Percentiles rank a stretch among this genome's conserved stretches.
These are phyloP conservation scores for Rugalucina vietnamica DNA, from an alignment of 2,888 invertebrate species.

Conservation along the genomic window DNA sequence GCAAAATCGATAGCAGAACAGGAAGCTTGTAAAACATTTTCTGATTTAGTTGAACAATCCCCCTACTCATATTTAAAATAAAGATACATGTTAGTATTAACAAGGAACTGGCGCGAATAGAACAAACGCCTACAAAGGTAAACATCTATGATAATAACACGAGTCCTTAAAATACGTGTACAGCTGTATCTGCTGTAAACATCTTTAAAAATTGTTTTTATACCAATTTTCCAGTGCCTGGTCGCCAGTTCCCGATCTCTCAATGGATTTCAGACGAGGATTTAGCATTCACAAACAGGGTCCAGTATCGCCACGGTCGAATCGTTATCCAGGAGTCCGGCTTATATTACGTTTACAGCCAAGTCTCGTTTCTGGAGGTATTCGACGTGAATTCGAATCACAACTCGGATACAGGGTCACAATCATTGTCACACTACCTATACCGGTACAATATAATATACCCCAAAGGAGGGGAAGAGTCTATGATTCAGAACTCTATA, in stretches of 20 bases:
- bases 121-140: too few species aligned
- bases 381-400: conserved; percentile 59
- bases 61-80: too few species aligned
- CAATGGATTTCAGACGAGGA: conserved; percentile 76
- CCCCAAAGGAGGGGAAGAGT: conserved; percentile 77
- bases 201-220: too few species aligned
- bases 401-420: conserved; percentile 50
- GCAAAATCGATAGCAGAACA: too few species aligned
- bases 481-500: conserved; percentile 77
- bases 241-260: conserved; percentile 74
- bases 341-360: conserved; percentile 79
- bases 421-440: conserved; percentile 74
- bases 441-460: conserved; percentile 79
- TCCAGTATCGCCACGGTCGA: conserved; percentile 75
- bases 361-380: conserved; percentile 75
- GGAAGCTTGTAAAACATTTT: too few species aligned
- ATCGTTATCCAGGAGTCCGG: conserved; percentile 77
- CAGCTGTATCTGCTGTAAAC: too few species aligned
- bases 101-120: too few species aligned
- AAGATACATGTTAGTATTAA: too few species aligned
- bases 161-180: too few species aligned
- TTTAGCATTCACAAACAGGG: conserved; percentile 75
- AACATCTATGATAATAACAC: too few species aligned
- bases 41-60: too few species aligned
- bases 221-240: conserved; percentile 71